Evolutionary conservation across 2,888 invertebrate species (phyloP), one percentile per base, ranked within the genome.

Genomic region (Agrochola litura): DNA sequence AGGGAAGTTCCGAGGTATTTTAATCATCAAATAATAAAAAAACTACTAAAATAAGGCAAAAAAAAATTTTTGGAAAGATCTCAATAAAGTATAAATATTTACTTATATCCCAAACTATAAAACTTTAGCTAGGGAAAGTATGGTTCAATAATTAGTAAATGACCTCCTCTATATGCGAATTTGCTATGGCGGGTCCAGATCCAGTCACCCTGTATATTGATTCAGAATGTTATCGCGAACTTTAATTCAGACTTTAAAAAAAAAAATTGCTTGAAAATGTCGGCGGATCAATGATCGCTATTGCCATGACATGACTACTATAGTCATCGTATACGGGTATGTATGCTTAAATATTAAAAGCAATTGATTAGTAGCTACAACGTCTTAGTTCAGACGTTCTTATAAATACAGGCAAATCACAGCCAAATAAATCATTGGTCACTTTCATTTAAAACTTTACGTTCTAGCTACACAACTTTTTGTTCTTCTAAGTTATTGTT

Each of bases 371-470:
- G 6, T 14, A 71, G 54, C 43, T 43, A 43, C 10, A 58, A n/a
- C 30, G 25, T 8, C 10, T 60, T 58, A 43, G 6, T n/a, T 58
- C 5, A 14, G 25, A 69, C 14, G 1, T 43, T 41, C 25, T 14
- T 49, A 81, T 68, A 81, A 66, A 68, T 81, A 81, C 22, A 41
- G 46, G 69, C 76, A 76, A 65, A 77, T 77, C 82, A 82, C 81
- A 82, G 81, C 69, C 77, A 82, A 72, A 58, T 65, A 52, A 81
- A 56, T 69, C 22, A 66, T 61, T 69, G 49, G n/a, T 77, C 54
- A 76, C 9, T 30, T 71, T 52, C 22, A 43, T 56, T 54, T 22
- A 37, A 30, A 67, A 67, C 63, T 61, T 22, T 6, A 54, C 6
- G 1, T 1, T 14, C 1, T 19, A 30, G 1, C 22, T 74, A 64